Base-by-base conservation (phyloP, 2,888 invertebrate genomes). In the Xiphydria camelus region DNA sequence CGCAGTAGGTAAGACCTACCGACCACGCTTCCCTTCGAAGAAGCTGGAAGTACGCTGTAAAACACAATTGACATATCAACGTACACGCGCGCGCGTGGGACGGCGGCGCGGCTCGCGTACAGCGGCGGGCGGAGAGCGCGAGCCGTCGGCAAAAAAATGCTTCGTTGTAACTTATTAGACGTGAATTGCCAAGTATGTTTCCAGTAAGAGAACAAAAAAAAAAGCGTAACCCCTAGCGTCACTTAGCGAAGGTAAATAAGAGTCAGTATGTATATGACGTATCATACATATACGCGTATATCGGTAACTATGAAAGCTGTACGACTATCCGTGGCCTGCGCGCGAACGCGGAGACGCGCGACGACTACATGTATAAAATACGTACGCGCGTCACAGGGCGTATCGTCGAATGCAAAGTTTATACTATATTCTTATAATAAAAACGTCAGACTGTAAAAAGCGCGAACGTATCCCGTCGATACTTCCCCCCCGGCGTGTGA, bases 341-440 rank as follows among this genome's bases (percentile, higher is more conserved):
- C 59, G 61, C n/a, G n/a, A n/a, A n/a, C n/a, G n/a, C n/a, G 53
- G 55, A 57, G 45, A 66, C 51, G 60, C 62, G 62, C 62, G 62
- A n/a, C n/a, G n/a, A 72, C 61, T 65, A 66, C 52, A 57, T 69
- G 68, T 68, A 66, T 68, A 67, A 67, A 65, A 58, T 63, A 56
- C 51, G 53, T 51, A 61, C 59, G 61, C 49, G 54, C n/a, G n/a
- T n/a, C n/a, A 56, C 37, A 45, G 44, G 54, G 53, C 55, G 58
- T 58, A 62, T 57, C 59, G 57, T 53, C 55, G 55, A 60, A 56
- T 41, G 60, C 51, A 68, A 66, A 70, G 65, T 75, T 75, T 74
- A 74, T 75, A 74, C 74, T 75, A 70, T 75, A 75, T 75, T 75
- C 66, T 75, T 74, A 62, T 73, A 75, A 75, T 75, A 75, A 75